Base-by-base conservation (phyloP, 2,113 vertebrate species). In the Pterocles burchelli region DNA sequence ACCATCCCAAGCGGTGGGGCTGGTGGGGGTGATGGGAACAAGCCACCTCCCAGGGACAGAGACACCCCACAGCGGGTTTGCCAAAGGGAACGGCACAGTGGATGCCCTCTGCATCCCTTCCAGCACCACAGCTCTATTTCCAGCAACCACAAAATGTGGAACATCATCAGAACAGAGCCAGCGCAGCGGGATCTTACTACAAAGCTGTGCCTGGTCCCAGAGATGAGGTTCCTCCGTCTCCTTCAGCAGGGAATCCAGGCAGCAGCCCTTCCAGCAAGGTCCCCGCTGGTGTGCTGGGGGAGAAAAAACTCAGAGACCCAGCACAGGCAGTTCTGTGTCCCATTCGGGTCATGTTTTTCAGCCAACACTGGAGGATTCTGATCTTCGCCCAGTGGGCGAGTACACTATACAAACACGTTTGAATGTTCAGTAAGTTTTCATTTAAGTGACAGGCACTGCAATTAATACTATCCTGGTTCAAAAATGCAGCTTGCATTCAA, bases 61-160 rank as follows among this genome's bases (percentile, higher is more conserved):
- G 75, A 70, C 51, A 10, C 36, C 20, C 31, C 19, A 20, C 34
- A 6, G 11, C 55, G 3, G 29, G 36, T 49, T n/a, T 66, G 78
- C 10, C 5, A 0, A 66, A 36, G 26, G 22, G 38, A 48, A 34
- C 4, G 4, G 63, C 51, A 18, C n/a, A 41, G 58, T 1, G 5
- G 41, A 21, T 0, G 0, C 25, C 21, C 25, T 54, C 66, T 0
- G 0, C 62, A 34, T 9, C 22, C 61, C 1, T 38, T n/a, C 46
- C 65, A 57, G 33, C 54, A 8, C 26, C 7, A 0, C 51, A 25
- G 48, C 22, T 68, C 45, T 38, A 38, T 10, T 55, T 49, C 33
- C 48, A 31, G 15, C 1, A 75, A 55, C 43, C 14, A 22, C 4
- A 14, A 51, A 55, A 18, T 0, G 17, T 5, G 18, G 26, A 51